Conservation (phyloP, 2,797 vertebrate species). For the Masticophis lateralis region DNA sequence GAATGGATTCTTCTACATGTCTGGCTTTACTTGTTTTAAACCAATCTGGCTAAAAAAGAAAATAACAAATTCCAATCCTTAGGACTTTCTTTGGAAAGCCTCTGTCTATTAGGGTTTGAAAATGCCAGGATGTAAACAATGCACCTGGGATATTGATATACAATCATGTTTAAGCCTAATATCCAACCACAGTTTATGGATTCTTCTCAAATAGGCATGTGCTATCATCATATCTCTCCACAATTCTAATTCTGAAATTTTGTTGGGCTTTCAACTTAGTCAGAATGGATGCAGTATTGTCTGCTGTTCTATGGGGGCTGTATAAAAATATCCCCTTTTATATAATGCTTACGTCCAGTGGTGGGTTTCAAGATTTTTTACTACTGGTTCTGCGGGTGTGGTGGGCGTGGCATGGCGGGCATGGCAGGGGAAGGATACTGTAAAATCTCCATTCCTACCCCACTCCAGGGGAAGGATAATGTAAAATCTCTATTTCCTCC, state of each 20-base stretch:
- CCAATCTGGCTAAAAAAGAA: background rate
- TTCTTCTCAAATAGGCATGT: background rate
- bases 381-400: no score
- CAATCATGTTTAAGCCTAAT: background rate
- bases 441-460: no score
- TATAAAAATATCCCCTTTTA: background rate
- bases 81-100: background rate
- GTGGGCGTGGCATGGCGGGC: no score
- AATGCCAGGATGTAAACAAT: background rate
- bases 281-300: background rate
- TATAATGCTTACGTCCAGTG: background rate
- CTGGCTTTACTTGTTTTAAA: background rate
- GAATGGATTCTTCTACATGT: background rate
- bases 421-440: no score
- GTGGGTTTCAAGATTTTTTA: no score
- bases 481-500: no score
- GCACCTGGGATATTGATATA: background rate
- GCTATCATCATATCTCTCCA: background rate
- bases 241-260: background rate
- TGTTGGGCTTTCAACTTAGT: background rate
- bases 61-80: background rate
- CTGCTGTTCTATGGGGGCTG: background rate
- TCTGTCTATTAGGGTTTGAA: background rate
- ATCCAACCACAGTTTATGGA: background rate
- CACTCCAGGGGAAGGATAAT: no score